Conservation (phyloP, 2,888 invertebrate species). For the Luffia ferchaultella region DNA sequence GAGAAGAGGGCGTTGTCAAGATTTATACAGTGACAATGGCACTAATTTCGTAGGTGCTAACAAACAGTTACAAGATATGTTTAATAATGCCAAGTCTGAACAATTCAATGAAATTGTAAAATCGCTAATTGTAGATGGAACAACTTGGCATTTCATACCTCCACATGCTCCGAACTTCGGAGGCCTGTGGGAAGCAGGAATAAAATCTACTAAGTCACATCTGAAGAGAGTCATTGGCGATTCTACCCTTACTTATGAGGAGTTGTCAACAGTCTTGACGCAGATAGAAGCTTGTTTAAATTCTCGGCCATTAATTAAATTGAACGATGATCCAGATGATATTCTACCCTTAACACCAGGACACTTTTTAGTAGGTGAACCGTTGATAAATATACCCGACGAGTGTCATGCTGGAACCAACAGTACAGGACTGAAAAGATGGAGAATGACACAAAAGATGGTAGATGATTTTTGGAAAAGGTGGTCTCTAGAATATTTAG, state of each 20-base stretch:
- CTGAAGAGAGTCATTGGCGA: conserved; percentile 12
- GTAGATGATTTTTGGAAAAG: conserved; percentile 17
- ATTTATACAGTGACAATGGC: conserved; percentile 18
- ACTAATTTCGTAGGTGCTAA: conserved; percentile 17
- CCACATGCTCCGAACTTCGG: conserved; percentile 16
- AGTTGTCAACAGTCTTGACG: conserved; percentile 13
- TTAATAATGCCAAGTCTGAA: conserved; percentile 1
- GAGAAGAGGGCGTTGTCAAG: conserved; percentile 15
- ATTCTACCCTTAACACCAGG: conserved; percentile 15
- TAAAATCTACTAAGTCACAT: conserved; percentile 17
- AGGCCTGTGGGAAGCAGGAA: conserved; percentile 18
- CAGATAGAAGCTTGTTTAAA: conserved; percentile 17
- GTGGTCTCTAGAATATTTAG: conserved; percentile 18
- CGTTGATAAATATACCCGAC: conserved; percentile 13
- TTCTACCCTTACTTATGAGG: conserved; percentile 14
- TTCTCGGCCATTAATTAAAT: conserved; percentile 12
- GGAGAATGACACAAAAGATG: conserved; percentile 17
- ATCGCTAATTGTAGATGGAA: conserved; percentile 9
- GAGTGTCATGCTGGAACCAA: conserved; percentile 5
- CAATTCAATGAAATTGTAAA: conserved; percentile 6
- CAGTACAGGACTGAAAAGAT: conserved; percentile 10
- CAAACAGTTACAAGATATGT: conserved; percentile 9
- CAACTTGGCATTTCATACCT: conserved; percentile 19
- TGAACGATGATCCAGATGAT: conserved; percentile 14
- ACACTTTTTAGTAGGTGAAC: conserved; percentile 17